Evolutionary conservation across 1,140 invertebrate genomes (phyloP), one percentile per base, ranked within the genome.

Genomic region (Diachasmimorpha longicaudata): DNA sequence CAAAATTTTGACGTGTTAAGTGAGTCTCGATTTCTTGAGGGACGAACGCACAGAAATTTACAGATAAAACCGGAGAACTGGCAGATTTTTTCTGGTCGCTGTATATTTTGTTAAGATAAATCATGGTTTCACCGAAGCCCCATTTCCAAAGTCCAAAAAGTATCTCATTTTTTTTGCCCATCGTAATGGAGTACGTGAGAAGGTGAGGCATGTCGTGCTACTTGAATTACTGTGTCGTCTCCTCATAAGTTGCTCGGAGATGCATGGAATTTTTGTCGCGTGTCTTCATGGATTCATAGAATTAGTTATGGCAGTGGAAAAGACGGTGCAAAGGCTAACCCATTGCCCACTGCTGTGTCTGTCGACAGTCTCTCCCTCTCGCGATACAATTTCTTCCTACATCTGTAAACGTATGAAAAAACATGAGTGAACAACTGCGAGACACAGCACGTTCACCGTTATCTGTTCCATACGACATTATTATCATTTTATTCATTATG

Each of bases 251-350:
- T 63, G 58, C 58, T 63, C 23, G 69, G 39, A 71, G 68, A 76
- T 76, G 69, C 74, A 76, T 76, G 74, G 74, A 76, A 76, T 76
- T 76, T 76, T 76, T 76, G 69, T 76, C 74, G 74, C 74, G 69
- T 71, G 74, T 76, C 74, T 71, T 71, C 74, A 52, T 55, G 68
- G 52, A 76, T 76, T 76, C 69, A 76, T 71, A 76, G 74, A 76
- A 76, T 76, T 76, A 76, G 69, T 71, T 71, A 76, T 76, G 37
- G 55, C 74, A 10, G 37, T 55, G 70, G 37, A 42, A 31, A 21
- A 68, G 48, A 19, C 21, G 37, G 21, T 48, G 36, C 36, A 63
- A 69, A 69, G 25, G 37, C 44, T 58, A 36, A 8, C 48, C 48
- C 44, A 46, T 46, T n/a, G 31, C 31, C 31, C 31, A 31, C 39